Evolutionary conservation across 2,797 vertebrate genomes (phyloP), one percentile per base, ranked within the genome.

Genomic region (Paratrypauchen microcephalus): DNA sequence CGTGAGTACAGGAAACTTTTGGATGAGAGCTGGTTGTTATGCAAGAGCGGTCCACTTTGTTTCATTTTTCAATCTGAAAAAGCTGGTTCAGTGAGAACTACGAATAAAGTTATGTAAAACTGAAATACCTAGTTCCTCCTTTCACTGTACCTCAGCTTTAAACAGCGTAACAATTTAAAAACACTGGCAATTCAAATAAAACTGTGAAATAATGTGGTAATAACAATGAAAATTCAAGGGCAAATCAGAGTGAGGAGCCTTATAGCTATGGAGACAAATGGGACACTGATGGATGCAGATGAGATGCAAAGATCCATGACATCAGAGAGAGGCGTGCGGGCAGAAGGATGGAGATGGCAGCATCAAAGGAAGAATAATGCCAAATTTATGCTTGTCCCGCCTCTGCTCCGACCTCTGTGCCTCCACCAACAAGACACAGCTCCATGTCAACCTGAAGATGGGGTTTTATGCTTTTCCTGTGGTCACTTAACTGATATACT

Each of bases 231-330:
- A 80, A 74, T 26, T 71, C 77, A 84, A 86, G 83, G 84, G 77
- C 30, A 0, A 83, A 83, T 71, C 75, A 68, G 69, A 68, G 74
- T 70, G 65, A 66, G 64, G 65, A 83, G 75, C 80, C 75, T 23
- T 23, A 23, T 23, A 55, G 21, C 70, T 45, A 73, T 70, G 56
- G 76, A 88, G 85, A 86, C 71, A 89, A 87, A 87, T 81, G 74
- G 71, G 72, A 79, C 69, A 71, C 58, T 74, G 78, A 80, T 73
- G 83, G 82, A 85, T 88, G 87, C 83, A 88, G 85, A 89, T 89
- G 84, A 83, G 84, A 89, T 85, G 86, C 83, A 88, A 84, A 83
- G 73, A 77, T 71, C 77, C 75, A 86, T 89, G 89, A 88, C 87
- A 88, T 88, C 80, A 89, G 82, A 77, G 80, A 65, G 75, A 66